Base-by-base conservation (phyloP, 92 coral and sea anemone species). In the Ricordea florida region DNA sequence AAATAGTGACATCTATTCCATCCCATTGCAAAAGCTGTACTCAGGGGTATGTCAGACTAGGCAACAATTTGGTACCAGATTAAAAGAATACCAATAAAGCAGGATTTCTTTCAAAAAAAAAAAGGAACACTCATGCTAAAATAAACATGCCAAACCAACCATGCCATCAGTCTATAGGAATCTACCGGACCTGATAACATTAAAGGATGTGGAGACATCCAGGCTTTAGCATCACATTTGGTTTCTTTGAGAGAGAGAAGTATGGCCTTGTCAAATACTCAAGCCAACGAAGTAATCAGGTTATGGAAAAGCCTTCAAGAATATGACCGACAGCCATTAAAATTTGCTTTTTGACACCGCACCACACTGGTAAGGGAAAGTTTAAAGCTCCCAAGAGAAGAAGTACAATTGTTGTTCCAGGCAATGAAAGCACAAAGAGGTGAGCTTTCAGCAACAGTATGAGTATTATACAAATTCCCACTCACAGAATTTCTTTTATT, bases 141-240 rank as follows among this genome's bases (percentile, higher is more conserved):
- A n/a, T n/a, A n/a, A n/a, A n/a, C n/a, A n/a, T n/a, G n/a, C n/a
- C n/a, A n/a, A n/a, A n/a, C n/a, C n/a, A n/a, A n/a, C n/a, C n/a
- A n/a, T n/a, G n/a, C n/a, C n/a, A n/a, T n/a, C n/a, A n/a, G n/a
- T n/a, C n/a, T 18, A 8, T 17, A 56, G 50, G 88, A 82, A 3
- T 71, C 75, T 1, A 83, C 73, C 52, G 93, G 87, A 22, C 84
- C 81, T 3, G 80, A 80, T 13, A 84, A 84, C 29, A 58, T 84
- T 13, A 44, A 20, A 43, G 85, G 85, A 4, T 85, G 48, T 44
- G 62, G 41, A 6, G 30, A 75, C 34, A 90, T 89, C 8, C 49
- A 75, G 18, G 79, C 60, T 9, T 42, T 83, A 57, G 93, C 90
- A 1, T 45, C 62, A 9, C 73, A 37, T 33, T 51, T 90, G 27